phyloP scores from a whole-genome alignment of 1,140 invertebrate genomes.

The Drosophila kurseongensis region DNA sequence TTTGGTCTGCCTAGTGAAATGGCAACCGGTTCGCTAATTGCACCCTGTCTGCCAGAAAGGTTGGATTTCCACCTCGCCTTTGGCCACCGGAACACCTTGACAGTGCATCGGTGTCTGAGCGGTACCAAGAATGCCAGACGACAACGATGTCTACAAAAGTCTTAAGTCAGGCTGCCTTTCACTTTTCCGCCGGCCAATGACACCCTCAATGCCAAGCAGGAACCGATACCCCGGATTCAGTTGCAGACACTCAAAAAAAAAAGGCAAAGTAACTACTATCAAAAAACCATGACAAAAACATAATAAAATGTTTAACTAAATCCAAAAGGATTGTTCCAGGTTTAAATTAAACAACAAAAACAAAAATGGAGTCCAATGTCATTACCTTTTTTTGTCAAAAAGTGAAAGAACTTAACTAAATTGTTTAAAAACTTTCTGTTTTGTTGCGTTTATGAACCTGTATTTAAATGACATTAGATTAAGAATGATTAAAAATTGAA shows the following conservation, averaged over 20 bases:
- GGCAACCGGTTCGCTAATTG: slow-evolving; percentile 68
- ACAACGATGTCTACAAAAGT: slow-evolving; percentile 52
- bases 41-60: slow-evolving; percentile 15
- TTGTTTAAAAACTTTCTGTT: not conserved
- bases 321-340: too few relatives aligned
- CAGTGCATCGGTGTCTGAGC: slow-evolving; percentile 44
- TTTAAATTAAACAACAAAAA: too few relatives aligned
- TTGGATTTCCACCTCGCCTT: slow-evolving; percentile 19
- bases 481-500: not conserved
- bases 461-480: not conserved
- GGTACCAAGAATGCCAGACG: slow-evolving; percentile 58
- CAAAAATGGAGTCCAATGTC: not conserved
- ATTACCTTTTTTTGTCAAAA: not conserved
- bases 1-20: slow-evolving; percentile 10
- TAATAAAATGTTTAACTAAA: not conserved
- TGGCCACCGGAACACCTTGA: slow-evolving; percentile 59
- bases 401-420: not conserved
- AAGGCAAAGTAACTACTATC: not conserved
- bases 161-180: slow-evolving; percentile 65
- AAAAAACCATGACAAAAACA: not conserved
- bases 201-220: slow-evolving; percentile 79
- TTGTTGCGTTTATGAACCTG: not conserved
- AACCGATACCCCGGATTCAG: slow-evolving; percentile 47
- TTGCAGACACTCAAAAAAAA: slow-evolving; percentile 16
- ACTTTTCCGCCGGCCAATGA: slow-evolving; percentile 76